Evolutionary conservation across 2,797 vertebrate species (phyloP).

Genomic region (Mormyrops boulengeri): DNA sequence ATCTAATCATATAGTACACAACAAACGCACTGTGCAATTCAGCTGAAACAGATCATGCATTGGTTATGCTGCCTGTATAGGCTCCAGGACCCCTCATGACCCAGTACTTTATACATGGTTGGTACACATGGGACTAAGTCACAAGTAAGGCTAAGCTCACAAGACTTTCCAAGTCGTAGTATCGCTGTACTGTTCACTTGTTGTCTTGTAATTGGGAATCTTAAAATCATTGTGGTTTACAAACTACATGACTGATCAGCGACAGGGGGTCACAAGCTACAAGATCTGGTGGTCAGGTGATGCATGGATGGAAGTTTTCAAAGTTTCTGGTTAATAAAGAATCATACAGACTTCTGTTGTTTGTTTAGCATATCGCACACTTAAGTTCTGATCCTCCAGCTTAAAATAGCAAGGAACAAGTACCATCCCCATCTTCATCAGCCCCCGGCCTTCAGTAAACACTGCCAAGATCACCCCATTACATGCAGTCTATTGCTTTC

Average conservation of each 20-base stretch:
- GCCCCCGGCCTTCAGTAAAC: neutral
- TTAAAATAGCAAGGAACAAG: neutral
- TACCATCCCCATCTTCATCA: neutral
- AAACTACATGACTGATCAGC: neutral
- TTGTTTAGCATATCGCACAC: neutral
- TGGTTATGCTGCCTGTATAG: neutral
- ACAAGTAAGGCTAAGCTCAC: neutral
- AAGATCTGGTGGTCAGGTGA: neutral
- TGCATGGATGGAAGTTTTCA: neutral
- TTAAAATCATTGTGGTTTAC: neutral
- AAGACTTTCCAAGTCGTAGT: neutral
- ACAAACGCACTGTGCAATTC: neutral
- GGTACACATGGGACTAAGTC: neutral
- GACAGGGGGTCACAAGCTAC: neutral
- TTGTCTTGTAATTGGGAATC: neutral
- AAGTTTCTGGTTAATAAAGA: neutral
- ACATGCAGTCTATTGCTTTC: neutral
- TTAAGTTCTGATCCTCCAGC: neutral
- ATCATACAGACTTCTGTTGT: neutral
- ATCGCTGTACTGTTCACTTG: neutral
- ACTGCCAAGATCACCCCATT: neutral
- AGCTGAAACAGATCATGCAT: neutral
- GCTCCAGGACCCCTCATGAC: neutral
- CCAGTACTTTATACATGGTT: neutral
- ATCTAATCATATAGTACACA: neutral